Conservation (phyloP, 1,140 invertebrate genomes). For the Pseudomyrmex concolor region DNA sequence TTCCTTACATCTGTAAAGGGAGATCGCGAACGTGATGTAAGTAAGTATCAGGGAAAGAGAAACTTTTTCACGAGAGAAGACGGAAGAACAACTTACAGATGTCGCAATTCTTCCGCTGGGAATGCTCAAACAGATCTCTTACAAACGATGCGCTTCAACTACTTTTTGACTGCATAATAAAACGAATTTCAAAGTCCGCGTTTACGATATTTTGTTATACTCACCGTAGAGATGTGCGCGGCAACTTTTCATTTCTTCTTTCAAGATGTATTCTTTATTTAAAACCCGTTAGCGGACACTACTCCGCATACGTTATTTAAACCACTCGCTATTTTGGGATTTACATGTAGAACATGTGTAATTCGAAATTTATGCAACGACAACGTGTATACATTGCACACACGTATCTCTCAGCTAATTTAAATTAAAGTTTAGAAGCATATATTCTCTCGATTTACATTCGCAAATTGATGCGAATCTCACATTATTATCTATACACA, state of each 20-base stretch:
- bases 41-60: slow-evolving; percentile 8
- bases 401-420: neutral
- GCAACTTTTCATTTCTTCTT: neutral
- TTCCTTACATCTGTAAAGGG: neutral
- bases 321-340: neutral
- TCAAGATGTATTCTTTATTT: neutral
- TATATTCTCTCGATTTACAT: neutral
- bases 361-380: slow-evolving; percentile 23
- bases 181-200: slow-evolving; percentile 4
- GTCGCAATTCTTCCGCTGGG: slow-evolving; percentile 22
- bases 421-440: slow-evolving; percentile 29
- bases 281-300: slow-evolving; percentile 18
- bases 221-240: too few relatives aligned
- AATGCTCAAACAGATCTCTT: slow-evolving; percentile 11
- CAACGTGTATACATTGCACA: too few relatives aligned
- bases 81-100: neutral
- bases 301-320: slow-evolving; percentile 7
- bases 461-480: too few relatives aligned
- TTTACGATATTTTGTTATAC: neutral
- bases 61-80: neutral
- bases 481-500: neutral
- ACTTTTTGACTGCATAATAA: slow-evolving; percentile 5
- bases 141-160: slow-evolving; percentile 10
- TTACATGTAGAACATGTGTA: slow-evolving; percentile 26
- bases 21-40: slow-evolving; percentile 6